Evolutionary conservation across 1,140 invertebrate species (phyloP), one percentile per base, ranked within the genome.

Genomic region (Whitmania pigra): DNA sequence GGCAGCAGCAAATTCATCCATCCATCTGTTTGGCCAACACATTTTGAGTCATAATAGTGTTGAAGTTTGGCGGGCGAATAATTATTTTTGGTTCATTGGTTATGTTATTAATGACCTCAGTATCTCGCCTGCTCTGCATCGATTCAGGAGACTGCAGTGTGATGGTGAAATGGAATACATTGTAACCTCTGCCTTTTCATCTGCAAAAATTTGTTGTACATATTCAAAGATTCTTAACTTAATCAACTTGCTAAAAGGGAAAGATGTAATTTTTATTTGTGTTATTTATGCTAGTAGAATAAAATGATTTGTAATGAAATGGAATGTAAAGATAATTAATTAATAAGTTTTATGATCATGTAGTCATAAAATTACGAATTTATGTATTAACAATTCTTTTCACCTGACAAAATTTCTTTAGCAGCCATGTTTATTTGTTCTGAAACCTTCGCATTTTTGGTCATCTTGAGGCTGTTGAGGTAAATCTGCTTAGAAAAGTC

Each of bases 91-190:
- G 20, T 17, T 20, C 11, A 63, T 25, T 25, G 22, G 18, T 31
- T 20, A 11, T 25, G 18, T 63, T 13, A 1, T 13, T 25, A 17
- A n/a, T 18, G 11, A 63, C 57, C 57, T 63, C 20, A 63, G 29
- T 25, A 63, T 63, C 29, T 63, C 57, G 22, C 57, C 57, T 63
- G 57, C 57, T n/a, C 18, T 22, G 18, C 57, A 63, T 31, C 57
- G 11, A n/a, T 63, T 63, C 29, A 63, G 20, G 22, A 63, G 22
- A 63, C 57, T 63, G 18, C 57, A 63, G 18, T 25, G 22, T 22
- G 57, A 63, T 3, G 57, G 57, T 22, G 22, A 25, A 25, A 63
- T 63, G 22, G 57, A 63, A 15, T 63, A 63, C 57, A 63, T 63
- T 25, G 57, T 63, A 13, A 63, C 22, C 11, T 31, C 57, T 7